These are phyloP conservation scores for Hiodon alosoides DNA, from an alignment of 2,113 vertebrate genomes.

Conservation along the genomic window DNA sequence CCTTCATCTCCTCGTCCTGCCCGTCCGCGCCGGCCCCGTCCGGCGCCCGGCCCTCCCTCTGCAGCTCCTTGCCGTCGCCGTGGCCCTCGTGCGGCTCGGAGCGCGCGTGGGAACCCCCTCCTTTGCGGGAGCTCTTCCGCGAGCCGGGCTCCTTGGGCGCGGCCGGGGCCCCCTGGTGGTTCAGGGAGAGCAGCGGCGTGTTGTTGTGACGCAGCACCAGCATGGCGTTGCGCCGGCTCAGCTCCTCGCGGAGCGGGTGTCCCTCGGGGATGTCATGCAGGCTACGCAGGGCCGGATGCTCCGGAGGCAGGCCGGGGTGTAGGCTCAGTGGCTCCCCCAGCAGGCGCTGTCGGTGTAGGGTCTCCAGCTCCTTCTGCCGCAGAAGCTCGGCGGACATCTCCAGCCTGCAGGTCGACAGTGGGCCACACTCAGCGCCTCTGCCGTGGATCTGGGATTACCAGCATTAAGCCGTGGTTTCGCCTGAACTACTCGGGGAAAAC, in stretches of 20 bases:
- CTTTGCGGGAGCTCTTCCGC: constrained; percentile 48
- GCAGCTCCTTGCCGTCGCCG: constrained; percentile 49
- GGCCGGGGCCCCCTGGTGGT: constrained; percentile 62
- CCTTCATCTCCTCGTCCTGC: constrained; percentile 78
- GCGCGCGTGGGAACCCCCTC: constrained; percentile 26
- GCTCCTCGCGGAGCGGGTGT: constrained; percentile 77
- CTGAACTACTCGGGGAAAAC: too few species aligned
- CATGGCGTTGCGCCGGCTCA: constrained; percentile 80
- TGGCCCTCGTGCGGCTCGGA: constrained; percentile 39
- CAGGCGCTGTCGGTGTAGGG: constrained; percentile 73
- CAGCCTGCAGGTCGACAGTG: constrained; percentile 56
- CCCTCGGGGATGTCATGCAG: constrained; percentile 79
- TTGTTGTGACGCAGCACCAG: constrained; percentile 81
- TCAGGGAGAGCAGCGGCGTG: constrained; percentile 74
- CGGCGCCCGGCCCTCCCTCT: constrained; percentile 36
- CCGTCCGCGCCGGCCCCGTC: constrained; percentile 54
- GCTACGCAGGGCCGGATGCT: constrained; percentile 79
- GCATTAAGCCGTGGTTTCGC: too few species aligned
- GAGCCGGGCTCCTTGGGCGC: constrained; percentile 61
- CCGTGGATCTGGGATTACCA: too few species aligned
- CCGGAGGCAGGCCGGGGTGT: constrained; percentile 66
- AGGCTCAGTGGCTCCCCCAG: constrained; percentile 72
- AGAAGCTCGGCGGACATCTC: constrained; percentile 92
- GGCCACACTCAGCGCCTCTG: too few species aligned
- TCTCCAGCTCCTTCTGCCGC: constrained; percentile 88